These are phyloP conservation scores for Poeciliopsis turneri DNA, from an alignment of 2,797 vertebrate species.

Conservation along the genomic window DNA sequence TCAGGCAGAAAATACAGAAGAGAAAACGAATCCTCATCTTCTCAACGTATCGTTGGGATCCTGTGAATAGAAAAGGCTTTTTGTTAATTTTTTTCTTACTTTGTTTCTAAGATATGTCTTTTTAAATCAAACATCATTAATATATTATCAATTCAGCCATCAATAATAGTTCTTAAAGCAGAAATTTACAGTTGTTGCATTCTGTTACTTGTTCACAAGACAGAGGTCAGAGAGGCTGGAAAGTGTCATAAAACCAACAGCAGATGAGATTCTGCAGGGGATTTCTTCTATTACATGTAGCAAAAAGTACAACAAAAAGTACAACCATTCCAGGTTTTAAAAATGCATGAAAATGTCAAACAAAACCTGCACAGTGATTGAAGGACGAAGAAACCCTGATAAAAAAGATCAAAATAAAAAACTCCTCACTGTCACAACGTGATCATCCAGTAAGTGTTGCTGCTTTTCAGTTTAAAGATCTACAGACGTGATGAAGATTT, in stretches of 20 bases:
- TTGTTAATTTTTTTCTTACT: not conserved
- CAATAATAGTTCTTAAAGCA: not conserved
- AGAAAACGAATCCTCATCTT: not conserved
- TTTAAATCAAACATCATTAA: not conserved
- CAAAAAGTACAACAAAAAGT: not conserved
- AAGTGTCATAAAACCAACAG: not conserved
- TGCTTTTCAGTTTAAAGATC: not conserved
- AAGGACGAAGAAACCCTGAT: not conserved
- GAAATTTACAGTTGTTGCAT: not conserved
- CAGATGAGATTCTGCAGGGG: not conserved
- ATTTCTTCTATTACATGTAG: not conserved
- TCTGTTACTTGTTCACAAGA: not conserved
- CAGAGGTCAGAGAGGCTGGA: not conserved
- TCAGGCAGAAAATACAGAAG: not conserved
- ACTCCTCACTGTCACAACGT: not conserved
- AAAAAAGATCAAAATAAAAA: not conserved
- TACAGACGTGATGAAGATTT: not conserved
- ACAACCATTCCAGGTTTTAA: not conserved
- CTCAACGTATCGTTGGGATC: not conserved
- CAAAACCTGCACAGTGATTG: not conserved
- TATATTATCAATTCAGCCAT: not conserved
- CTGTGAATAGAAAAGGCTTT: not conserved
- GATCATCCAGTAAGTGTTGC: not conserved
- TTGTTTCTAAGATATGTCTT: not conserved
- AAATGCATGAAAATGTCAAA: not conserved